phyloP scores from a whole-genome alignment of 2,888 invertebrate species.

The Deroplatys truncata region DNA sequence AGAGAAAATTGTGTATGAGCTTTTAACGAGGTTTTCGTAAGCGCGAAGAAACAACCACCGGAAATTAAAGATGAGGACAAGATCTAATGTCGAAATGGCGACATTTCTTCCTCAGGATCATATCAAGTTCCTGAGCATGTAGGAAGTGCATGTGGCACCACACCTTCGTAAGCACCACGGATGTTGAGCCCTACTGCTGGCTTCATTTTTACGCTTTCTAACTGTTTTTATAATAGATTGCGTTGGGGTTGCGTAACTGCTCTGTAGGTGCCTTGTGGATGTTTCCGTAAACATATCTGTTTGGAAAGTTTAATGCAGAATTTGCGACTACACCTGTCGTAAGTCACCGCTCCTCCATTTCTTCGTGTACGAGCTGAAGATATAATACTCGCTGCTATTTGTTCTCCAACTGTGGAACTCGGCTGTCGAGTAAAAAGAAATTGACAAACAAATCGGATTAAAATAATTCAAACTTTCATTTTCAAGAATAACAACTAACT shows the following conservation, averaged over 20 bases:
- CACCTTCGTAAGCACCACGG: constrained; percentile 3
- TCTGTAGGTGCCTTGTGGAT: neutral
- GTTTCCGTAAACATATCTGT: neutral
- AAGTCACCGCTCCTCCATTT: neutral
- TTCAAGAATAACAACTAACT: too few species aligned
- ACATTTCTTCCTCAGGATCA: neutral
- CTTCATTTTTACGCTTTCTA: constrained; percentile 23
- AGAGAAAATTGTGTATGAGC: too few species aligned
- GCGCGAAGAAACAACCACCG: too few species aligned
- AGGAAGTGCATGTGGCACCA: neutral
- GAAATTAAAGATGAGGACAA: neutral
- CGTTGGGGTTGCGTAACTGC: neutral
- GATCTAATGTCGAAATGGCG: neutral
- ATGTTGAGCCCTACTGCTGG: neutral
- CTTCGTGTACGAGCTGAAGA: too few species aligned
- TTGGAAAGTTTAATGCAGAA: neutral
- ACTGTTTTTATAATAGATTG: constrained; percentile 18
- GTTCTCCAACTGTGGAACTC: too few species aligned
- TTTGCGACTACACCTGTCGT: neutral
- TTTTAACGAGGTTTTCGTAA: neutral
- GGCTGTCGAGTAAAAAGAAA: too few species aligned
- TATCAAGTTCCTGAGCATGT: neutral
- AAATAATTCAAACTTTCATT: too few species aligned
- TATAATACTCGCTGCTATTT: too few species aligned
- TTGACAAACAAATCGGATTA: too few species aligned